Conservation (phyloP, 2,888 invertebrate species). For the Thereva unica region DNA sequence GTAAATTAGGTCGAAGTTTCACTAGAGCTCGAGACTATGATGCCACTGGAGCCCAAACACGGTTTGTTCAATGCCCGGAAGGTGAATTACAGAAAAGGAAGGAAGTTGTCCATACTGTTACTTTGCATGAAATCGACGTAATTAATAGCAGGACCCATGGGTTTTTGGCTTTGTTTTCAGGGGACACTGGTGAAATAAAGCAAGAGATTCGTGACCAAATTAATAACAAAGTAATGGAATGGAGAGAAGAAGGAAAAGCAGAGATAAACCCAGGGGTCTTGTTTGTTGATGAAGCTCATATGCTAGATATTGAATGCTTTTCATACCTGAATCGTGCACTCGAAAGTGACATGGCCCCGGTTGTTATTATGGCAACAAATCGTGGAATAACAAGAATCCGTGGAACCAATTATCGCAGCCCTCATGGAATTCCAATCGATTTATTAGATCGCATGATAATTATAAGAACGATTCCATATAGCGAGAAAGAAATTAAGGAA, state of each 20-base stretch:
- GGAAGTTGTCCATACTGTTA: slow-evolving; percentile 97
- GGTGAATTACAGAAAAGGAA: slow-evolving; percentile 98
- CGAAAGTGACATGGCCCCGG: slow-evolving; percentile 95
- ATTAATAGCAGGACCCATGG: slow-evolving; percentile 98
- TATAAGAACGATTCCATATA: slow-evolving; percentile 86
- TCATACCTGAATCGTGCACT: slow-evolving; percentile 96
- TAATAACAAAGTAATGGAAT: slow-evolving; percentile 95
- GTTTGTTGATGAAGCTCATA: slow-evolving; percentile 97
- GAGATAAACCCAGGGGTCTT: slow-evolving; percentile 98
- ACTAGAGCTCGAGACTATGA: slow-evolving; percentile 97
- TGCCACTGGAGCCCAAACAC: slow-evolving; percentile 84
- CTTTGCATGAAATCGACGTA: slow-evolving; percentile 98
- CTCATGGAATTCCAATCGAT: slow-evolving; percentile 97
- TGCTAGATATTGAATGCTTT: slow-evolving; percentile 99
- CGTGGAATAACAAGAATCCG: slow-evolving; percentile 92
- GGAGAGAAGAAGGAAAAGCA: slow-evolving; percentile 99
- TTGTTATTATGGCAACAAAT: slow-evolving; percentile 99
- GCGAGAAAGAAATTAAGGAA: slow-evolving; percentile 85
- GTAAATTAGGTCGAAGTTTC: slow-evolving; percentile 89
- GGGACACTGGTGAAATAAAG: slow-evolving; percentile 99
- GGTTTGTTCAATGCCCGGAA: slow-evolving; percentile 98
- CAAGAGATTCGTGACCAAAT: slow-evolving; percentile 97
- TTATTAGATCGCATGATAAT: slow-evolving; percentile 94
- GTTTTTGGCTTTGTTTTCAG: slow-evolving; percentile 94
- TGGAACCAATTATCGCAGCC: slow-evolving; percentile 90